Conservation (phyloP, 2,797 vertebrate genomes). For the Melanotaenia maccullochi region DNA sequence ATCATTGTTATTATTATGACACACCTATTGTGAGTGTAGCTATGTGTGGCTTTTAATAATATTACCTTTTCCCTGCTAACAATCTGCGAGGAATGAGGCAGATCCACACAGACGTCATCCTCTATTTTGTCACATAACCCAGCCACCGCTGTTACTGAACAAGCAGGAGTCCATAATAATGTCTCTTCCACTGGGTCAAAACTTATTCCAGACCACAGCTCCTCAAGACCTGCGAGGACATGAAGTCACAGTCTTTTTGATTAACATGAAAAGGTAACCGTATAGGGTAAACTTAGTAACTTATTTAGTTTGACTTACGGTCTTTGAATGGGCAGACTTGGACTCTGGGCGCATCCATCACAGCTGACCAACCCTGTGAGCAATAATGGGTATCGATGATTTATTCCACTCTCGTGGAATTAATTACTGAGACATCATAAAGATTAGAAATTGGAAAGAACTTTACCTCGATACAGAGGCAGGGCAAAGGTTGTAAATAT, state of each 20-base stretch:
- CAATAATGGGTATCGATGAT: slow-evolving; percentile 1
- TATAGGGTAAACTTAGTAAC: not conserved
- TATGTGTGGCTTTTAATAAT: not conserved
- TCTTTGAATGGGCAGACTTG: slow-evolving; percentile 91
- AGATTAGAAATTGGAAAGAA: not conserved
- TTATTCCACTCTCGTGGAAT: accelerated
- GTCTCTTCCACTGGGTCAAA: slow-evolving; percentile 72
- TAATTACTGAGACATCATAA: not conserved
- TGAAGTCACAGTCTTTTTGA: not conserved
- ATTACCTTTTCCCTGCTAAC: slow-evolving; percentile 70
- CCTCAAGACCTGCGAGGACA: slow-evolving; percentile 66
- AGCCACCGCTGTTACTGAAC: slow-evolving; percentile 60
- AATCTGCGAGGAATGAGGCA: slow-evolving; percentile 61
- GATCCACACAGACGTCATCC: slow-evolving; percentile 59
- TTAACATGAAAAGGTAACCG: not conserved
- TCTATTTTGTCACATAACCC: slow-evolving; percentile 67
- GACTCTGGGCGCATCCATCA: slow-evolving; percentile 86
- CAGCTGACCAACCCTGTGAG: slow-evolving; percentile 87
- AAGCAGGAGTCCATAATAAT: slow-evolving; percentile 77
- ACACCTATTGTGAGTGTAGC: not conserved
- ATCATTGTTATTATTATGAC: not conserved
- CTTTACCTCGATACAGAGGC: slow-evolving; percentile 91
- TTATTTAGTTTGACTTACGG: slow-evolving; percentile 75
- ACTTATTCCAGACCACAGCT: slow-evolving; percentile 80
- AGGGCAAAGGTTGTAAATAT: slow-evolving; percentile 80